Evolutionary conservation across 2,888 invertebrate genomes (phyloP).

Genomic region (Luperina testacea): DNA sequence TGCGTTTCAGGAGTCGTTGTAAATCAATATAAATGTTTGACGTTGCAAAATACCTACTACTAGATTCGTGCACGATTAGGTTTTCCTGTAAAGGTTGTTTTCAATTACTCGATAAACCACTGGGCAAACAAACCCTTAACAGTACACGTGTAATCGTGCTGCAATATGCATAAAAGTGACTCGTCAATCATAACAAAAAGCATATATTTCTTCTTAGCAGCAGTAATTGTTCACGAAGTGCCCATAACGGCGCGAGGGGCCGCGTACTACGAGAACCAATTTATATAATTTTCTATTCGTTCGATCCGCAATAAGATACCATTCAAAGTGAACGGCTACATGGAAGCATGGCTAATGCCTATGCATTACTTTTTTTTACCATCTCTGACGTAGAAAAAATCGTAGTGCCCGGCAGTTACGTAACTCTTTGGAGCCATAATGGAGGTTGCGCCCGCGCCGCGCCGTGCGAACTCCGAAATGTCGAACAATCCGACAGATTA

Average conservation of each 20-base stretch:
- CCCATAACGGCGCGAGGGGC: slow-evolving; percentile 70
- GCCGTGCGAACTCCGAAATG: slow-evolving; percentile 73
- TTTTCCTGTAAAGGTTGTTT: slow-evolving; percentile 2
- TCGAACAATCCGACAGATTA: slow-evolving; percentile 70
- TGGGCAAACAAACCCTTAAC: slow-evolving; percentile 19
- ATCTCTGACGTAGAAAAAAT: slow-evolving; percentile 72
- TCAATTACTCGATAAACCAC: slow-evolving; percentile 21
- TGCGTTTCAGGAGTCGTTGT: background rate
- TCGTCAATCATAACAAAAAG: slow-evolving; percentile 69
- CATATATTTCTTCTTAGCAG: slow-evolving; percentile 66
- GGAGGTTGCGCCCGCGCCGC: slow-evolving; percentile 58
- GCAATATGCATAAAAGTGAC: slow-evolving; percentile 48
- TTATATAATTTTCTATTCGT: slow-evolving; percentile 85
- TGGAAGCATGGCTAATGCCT: slow-evolving; percentile 79
- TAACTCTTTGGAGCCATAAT: slow-evolving; percentile 70
- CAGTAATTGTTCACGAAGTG: slow-evolving; percentile 79
- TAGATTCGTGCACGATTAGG: background rate
- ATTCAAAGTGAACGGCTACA: slow-evolving; percentile 80
- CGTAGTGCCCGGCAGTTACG: slow-evolving; percentile 67
- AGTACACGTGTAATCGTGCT: slow-evolving; percentile 31
- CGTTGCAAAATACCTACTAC: background rate
- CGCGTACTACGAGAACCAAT: slow-evolving; percentile 82
- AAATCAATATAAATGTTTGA: background rate
- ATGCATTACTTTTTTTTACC: slow-evolving; percentile 80
- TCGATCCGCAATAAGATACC: slow-evolving; percentile 80